Percentiles rank a stretch among this genome's conserved stretches.
Conservation (phyloP, 2,888 invertebrate species). For the Cenopis cana region DNA sequence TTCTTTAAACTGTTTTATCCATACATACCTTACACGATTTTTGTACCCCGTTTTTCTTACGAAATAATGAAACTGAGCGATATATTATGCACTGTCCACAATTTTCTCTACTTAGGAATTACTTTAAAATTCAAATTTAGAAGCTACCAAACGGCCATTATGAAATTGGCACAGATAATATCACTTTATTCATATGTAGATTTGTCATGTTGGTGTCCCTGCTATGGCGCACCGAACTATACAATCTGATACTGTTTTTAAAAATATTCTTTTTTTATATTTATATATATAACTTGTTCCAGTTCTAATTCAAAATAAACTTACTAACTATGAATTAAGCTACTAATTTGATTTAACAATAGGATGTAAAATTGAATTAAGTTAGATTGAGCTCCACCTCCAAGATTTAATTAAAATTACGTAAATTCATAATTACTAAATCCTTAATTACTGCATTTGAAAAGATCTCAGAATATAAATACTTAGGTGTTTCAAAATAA, state of each 20-base stretch:
- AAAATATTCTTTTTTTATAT: constrained; percentile 9
- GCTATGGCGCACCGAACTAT: constrained; percentile 9
- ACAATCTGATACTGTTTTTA: constrained; percentile 27
- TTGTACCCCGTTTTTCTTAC: constrained; percentile 50
- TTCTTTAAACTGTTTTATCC: constrained; percentile 45
- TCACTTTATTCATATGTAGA: constrained; percentile 20
- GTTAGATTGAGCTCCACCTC: constrained; percentile 39
- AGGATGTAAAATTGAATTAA: constrained; percentile 12
- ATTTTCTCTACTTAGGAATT: constrained; percentile 21
- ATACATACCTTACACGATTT: constrained; percentile 50
- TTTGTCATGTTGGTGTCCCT: constrained; percentile 21
- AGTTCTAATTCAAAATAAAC: constrained; percentile 23
- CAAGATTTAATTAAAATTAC: constrained; percentile 15
- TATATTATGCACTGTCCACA: constrained; percentile 27
- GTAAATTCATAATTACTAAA: constrained; percentile 32
- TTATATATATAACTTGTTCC: neutral
- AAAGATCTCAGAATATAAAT: neutral
- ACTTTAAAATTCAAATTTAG: constrained; percentile 32
- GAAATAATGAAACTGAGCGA: constrained; percentile 41
- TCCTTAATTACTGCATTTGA: neutral
- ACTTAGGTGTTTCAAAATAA: neutral
- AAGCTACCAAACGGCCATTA: constrained; percentile 33
- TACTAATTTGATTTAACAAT: constrained; percentile 19
- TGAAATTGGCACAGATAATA: constrained; percentile 41
- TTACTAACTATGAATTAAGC: constrained; percentile 31